phyloP scores from a whole-genome alignment of 2,888 invertebrate species.

The Gymnocheta viridis region DNA sequence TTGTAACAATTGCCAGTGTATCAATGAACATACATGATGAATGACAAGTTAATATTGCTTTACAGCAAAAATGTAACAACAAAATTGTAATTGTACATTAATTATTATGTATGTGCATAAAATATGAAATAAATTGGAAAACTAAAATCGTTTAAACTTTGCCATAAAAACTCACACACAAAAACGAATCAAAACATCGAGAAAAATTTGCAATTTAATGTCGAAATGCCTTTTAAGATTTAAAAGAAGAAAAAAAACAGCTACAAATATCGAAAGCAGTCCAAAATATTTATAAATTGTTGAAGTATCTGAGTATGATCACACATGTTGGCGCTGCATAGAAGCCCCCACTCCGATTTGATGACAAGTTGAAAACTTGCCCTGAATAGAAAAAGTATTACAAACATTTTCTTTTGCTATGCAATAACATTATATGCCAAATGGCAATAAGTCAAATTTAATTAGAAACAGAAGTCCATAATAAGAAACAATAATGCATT shows the following conservation, averaged over 20 bases:
- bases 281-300: neutral
- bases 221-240: conserved; percentile 24
- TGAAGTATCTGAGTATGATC: conserved; percentile 11
- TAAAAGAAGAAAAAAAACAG: neutral
- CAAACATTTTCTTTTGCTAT: neutral
- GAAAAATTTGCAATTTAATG: conserved; percentile 25
- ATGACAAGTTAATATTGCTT: conserved; percentile 61
- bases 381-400: conserved; percentile 19
- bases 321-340: conserved; percentile 9
- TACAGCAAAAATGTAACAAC: conserved; percentile 8
- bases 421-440: neutral
- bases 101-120: conserved; percentile 44
- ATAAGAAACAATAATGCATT: conserved; percentile 1
- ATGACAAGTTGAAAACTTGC: conserved; percentile 47
- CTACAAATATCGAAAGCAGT: neutral
- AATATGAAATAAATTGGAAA: conserved; percentile 47
- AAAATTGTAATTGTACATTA: conserved; percentile 39
- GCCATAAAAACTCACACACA: neutral
- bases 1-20: conserved; percentile 52
- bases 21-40: conserved; percentile 28
- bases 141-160: conserved; percentile 8
- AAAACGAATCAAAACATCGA: neutral
- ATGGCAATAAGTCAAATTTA: conserved; percentile 34
- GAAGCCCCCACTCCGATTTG: neutral
- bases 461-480: conserved; percentile 36